These are phyloP conservation scores for Protomyctophum bolini DNA, from an alignment of 2,113 vertebrate species.

Conservation along the genomic window DNA sequence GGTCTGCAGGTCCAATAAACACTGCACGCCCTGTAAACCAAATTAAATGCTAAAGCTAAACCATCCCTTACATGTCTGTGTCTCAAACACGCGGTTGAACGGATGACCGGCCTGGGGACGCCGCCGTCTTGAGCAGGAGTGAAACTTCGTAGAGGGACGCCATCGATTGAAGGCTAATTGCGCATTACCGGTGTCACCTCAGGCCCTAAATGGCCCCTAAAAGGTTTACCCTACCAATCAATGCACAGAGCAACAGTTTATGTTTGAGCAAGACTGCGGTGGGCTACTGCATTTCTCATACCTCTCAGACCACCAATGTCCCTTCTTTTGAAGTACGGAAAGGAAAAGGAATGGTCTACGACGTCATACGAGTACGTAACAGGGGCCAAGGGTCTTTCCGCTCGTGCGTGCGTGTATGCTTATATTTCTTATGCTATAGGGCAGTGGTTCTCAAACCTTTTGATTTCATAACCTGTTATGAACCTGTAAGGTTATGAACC, in stretches of 20 bases:
- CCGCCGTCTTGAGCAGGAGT: conserved; percentile 2
- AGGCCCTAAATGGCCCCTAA: conserved; percentile 22
- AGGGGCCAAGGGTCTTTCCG: background rate
- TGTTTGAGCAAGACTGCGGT: conserved; percentile 34
- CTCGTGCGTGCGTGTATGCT: too few relatives aligned
- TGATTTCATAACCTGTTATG: too few relatives aligned
- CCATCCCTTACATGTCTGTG: conserved; percentile 29
- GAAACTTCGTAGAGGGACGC: conserved; percentile 34
- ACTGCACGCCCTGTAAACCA: conserved; percentile 52
- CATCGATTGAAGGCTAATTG: conserved; percentile 55
- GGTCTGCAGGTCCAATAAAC: conserved; percentile 70
- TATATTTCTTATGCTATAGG: too few relatives aligned
- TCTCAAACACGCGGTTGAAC: conserved; percentile 19
- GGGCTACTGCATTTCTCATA: conserved; percentile 32
- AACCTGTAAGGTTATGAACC: too few relatives aligned
- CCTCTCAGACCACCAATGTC: background rate
- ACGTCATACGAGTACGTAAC: background rate
- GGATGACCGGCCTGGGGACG: conserved; percentile 19
- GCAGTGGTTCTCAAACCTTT: too few relatives aligned
- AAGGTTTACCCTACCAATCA: conserved; percentile 53
- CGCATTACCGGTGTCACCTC: conserved; percentile 39
- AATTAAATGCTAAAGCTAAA: conserved; percentile 61
- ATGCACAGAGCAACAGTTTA: conserved; percentile 25
- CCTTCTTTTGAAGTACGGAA: background rate
- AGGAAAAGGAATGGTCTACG: background rate